Evolutionary conservation across 2,888 invertebrate species (phyloP), one percentile per base, ranked within the genome.

Genomic region (Himalopsyche anomala): DNA sequence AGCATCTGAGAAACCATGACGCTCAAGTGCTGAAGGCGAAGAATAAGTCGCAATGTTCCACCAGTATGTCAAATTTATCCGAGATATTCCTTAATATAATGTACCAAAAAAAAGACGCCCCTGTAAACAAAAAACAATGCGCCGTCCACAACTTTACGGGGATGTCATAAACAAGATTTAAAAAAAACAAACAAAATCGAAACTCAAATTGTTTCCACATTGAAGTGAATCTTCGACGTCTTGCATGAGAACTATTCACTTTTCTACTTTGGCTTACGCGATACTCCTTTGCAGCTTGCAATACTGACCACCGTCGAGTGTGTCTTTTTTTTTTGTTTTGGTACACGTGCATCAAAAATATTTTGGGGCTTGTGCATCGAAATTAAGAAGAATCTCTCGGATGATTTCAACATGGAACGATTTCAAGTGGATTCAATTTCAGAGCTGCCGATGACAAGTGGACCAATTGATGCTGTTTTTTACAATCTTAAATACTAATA

Each of bases 1-100:
- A 99, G 91, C 98, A 99, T 92, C 95, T 98, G 89, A 94, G 98
- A 89, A 99, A 98, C 93, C 98, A 99, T 92, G 99, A 98, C 91
- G 98, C 98, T 87, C 98, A 98, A 92, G 97, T 98, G 89, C 98
- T 98, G 91, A 95, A 98, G 89, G 98, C 98, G 90, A 98, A 98
- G 74, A 85, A 83, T 85, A 84, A 88, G 83, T 83, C 85, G 79
- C 88, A 87, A 85, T 87, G 85, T 84, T 80, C 86, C 83, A 87
- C 87, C 87, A 88, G 88, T 88, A 88, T 87, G 88, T 88, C 83
- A 88, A 87, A 88, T 88, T 88, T 88, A 88, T 88, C 88, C 88
- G 88, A 88, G 88, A 88, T 87, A 84, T 87, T 87, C 84, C 81
- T 82, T 86, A 74, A 74, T 74, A 74, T 74, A 74, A 74, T 74